A percentile compares a stretch with the other conserved stretches of the same genome.
Evolutionary conservation across 2,113 vertebrate genomes (phyloP).

Genomic region (Seriola dumerili): DNA sequence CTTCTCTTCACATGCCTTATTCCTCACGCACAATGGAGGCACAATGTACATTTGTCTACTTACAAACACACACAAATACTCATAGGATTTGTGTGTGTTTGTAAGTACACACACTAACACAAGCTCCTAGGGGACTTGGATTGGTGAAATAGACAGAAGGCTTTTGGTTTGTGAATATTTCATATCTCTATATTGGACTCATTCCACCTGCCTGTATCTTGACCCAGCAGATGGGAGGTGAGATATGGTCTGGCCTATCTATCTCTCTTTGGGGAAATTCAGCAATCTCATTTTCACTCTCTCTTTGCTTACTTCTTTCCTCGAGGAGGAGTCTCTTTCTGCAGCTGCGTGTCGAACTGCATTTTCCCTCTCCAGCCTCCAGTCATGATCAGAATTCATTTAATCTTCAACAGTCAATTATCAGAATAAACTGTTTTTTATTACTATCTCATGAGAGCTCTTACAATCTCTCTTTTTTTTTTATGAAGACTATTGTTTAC

Average conservation of each 20-base stretch:
- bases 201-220: slow-evolving; percentile 60
- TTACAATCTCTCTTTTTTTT: not conserved
- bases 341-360: slow-evolving; percentile 26
- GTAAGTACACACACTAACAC: slow-evolving; percentile 10
- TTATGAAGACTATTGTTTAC: not conserved
- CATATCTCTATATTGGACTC: slow-evolving; percentile 56
- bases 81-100: not conserved
- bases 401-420: not conserved
- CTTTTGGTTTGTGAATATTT: slow-evolving; percentile 65
- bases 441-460: too few relatives aligned
- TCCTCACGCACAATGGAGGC: slow-evolving; percentile 19
- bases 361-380: slow-evolving; percentile 20
- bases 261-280: slow-evolving; percentile 55
- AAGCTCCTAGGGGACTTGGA: slow-evolving; percentile 33
- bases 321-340: slow-evolving; percentile 30
- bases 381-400: slow-evolving; percentile 11
- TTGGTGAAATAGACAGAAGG: slow-evolving; percentile 34
- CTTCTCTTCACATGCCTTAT: not conserved
- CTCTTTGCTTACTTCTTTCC: slow-evolving; percentile 10
- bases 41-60: slow-evolving; percentile 9
- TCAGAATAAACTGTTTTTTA: not conserved
- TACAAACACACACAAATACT: slow-evolving; percentile 23
- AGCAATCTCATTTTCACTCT: slow-evolving; percentile 50
- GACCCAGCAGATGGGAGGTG: slow-evolving; percentile 65
- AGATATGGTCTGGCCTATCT: slow-evolving; percentile 37